phyloP scores from a whole-genome alignment of 2,888 invertebrate species.

The Ellobium chinense region DNA sequence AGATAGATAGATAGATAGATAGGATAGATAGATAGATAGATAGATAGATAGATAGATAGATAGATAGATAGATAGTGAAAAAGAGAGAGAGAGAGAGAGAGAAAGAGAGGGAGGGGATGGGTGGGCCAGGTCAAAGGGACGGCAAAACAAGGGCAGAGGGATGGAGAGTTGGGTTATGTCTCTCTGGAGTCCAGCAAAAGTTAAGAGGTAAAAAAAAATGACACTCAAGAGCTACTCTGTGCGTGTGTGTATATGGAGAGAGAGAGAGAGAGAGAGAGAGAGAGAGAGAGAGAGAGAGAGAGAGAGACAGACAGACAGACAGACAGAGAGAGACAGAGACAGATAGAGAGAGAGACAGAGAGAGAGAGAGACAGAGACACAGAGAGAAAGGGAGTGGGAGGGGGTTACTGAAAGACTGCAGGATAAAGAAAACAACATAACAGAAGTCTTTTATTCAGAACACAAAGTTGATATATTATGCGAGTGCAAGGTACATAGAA shows the following conservation, averaged over 20 bases:
- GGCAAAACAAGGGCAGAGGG: not conserved
- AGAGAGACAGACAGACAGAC: not conserved
- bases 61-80: not conserved
- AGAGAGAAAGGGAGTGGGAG: not conserved
- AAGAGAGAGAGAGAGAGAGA: not conserved
- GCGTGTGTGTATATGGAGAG: not conserved
- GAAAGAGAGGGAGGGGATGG: conserved; percentile 17
- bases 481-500: not conserved
- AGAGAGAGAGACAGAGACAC: conserved; percentile 20
- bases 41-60: conserved; percentile 20
- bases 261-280: conserved; percentile 29
- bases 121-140: not conserved
- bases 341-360: conserved; percentile 22
- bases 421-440: not conserved
- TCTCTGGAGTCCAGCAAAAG: too few species aligned
- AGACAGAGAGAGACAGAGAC: conserved; percentile 5
- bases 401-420: not conserved
- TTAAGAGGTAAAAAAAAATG: too few species aligned
- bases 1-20: conserved; percentile 19
- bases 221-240: too few species aligned
- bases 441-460: too few species aligned
- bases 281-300: conserved; percentile 5
- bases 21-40: conserved; percentile 22
- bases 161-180: not conserved
- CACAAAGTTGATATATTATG: not conserved